Evolutionary conservation across 2,797 vertebrate species (phyloP).

Genomic region (Lepilemur septentrionalis): DNA sequence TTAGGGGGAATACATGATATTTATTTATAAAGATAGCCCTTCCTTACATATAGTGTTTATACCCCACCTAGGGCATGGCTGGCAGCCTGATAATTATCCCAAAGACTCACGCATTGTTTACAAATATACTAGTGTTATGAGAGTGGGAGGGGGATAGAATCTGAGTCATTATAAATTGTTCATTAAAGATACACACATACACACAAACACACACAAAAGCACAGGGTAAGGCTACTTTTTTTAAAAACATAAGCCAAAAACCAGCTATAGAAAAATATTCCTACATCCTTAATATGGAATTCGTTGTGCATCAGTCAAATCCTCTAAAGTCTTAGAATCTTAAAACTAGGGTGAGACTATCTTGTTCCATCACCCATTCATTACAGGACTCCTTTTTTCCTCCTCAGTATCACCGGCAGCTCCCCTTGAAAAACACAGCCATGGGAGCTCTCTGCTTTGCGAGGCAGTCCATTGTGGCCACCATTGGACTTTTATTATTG

Average conservation of each 20-base stretch:
- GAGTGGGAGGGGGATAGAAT: background rate
- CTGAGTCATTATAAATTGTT: background rate
- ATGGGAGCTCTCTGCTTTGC: background rate
- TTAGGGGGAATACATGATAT: background rate
- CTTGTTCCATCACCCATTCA: background rate
- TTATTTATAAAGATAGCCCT: constrained; percentile 5
- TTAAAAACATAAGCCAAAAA: background rate
- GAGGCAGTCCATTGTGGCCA: background rate
- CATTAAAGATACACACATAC: background rate
- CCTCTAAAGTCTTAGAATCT: background rate
- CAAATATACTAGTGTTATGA: background rate
- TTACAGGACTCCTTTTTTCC: background rate
- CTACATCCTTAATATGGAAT: background rate
- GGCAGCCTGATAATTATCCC: background rate
- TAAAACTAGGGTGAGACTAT: background rate
- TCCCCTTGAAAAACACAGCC: background rate
- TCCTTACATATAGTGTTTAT: background rate
- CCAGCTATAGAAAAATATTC: background rate
- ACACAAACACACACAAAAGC: background rate
- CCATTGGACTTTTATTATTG: background rate
- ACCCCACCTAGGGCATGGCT: background rate
- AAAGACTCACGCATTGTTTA: background rate
- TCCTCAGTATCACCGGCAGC: rapidly evolving
- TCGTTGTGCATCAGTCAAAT: background rate
- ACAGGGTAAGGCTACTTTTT: background rate